Base-by-base conservation (phyloP, 2,797 vertebrate genomes). In the Apodemus agrarius region DNA sequence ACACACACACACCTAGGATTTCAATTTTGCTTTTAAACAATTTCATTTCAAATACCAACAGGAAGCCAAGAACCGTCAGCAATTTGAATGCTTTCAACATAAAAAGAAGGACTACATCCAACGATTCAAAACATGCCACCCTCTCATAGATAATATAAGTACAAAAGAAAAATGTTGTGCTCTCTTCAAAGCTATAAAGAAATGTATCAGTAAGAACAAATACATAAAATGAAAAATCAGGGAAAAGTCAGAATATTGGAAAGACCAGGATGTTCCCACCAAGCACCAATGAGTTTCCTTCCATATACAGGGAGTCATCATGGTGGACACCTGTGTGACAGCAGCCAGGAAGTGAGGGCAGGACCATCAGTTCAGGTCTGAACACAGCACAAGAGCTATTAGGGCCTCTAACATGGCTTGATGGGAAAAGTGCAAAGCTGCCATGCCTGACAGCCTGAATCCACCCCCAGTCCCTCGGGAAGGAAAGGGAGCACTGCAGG, bases 31-130 rank as follows among this genome's bases (percentile, higher is more conserved):
- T 85, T 93, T 96, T 84, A 87, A 87, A 91, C 24, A 31, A 59
- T 93, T 94, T 54, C 24, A 67, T 96, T 95, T 90, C 74, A 89
- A 93, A 96, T 12, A 86, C 7, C 79, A 94, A 82, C n/a, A 95
- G 59, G 65, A 21, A 79, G 52, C n/a, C 49, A 61, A 93, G 75
- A 75, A 90, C 86, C 57, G 65, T 26, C 43, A 65, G 26, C 79
- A 69, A 95, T 63, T 34, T 91, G 37, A 89, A 93, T 72, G 40
- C 17, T 49, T 85, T 91, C 74, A 93, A 92, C 21, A 78, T 74
- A n/a, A 92, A 96, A 74, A 81, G 5, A 95, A n/a, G 83, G 29
- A 87, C 22, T 59, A 92, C 52, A 86, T 76, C 79, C 94, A 81
- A 93, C 49, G 83, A 90, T 86, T 78, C 54, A 96, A 90, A 91